Percentiles rank a stretch among this genome's conserved stretches.
Conservation (phyloP, 2,888 invertebrate genomes). For the Aricia artaxerxes region DNA sequence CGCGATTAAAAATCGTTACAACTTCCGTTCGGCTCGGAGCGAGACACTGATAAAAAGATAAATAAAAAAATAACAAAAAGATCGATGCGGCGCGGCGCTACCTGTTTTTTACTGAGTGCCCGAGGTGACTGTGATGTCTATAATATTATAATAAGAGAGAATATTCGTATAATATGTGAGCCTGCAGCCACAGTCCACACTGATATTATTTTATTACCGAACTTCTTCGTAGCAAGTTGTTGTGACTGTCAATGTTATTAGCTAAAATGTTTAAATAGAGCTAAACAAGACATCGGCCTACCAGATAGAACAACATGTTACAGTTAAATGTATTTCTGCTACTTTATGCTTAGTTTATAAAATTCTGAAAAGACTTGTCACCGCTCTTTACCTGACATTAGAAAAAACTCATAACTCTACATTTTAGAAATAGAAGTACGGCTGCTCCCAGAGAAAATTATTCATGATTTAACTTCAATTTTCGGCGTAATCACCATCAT, state of each 20-base stretch:
- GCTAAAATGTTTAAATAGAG: neutral
- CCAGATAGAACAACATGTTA: neutral
- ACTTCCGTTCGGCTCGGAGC: constrained; percentile 76
- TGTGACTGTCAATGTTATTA: neutral
- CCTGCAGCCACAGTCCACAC: neutral
- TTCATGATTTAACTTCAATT: too few relatives aligned
- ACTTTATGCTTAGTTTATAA: neutral
- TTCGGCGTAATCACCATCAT: too few relatives aligned
- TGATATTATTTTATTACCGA: neutral
- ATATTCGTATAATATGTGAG: neutral
- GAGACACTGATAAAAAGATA: constrained; percentile 75
- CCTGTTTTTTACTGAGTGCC: constrained; percentile 72
- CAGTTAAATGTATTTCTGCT: too few relatives aligned
- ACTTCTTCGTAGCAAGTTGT: neutral
- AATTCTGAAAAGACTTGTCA: neutral
- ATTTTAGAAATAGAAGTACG: too few relatives aligned
- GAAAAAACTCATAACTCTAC: too few relatives aligned
- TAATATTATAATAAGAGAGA: neutral
- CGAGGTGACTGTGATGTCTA: constrained; percentile 50
- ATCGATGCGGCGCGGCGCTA: constrained; percentile 75
- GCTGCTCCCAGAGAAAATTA: too few relatives aligned
- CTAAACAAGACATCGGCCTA: neutral
- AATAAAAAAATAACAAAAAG: constrained; percentile 78
- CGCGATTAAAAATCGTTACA: constrained; percentile 80
- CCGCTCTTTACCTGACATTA: neutral